These are phyloP conservation scores for Phaethon lepturus DNA, from an alignment of 2,113 vertebrate species.

Conservation along the genomic window DNA sequence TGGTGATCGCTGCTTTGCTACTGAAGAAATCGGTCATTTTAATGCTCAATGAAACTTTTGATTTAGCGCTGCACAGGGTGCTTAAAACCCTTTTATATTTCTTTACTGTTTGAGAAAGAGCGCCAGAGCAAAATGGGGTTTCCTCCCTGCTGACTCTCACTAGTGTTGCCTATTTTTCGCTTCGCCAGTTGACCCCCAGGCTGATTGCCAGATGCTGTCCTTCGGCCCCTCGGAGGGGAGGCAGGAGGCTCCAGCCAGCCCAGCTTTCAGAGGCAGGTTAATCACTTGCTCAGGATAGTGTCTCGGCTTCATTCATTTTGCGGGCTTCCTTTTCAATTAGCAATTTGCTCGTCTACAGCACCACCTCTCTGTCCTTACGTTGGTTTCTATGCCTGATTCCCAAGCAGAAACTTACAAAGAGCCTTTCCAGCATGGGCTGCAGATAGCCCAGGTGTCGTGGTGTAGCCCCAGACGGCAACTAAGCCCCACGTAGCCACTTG, in stretches of 20 bases:
- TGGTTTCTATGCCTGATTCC: neutral
- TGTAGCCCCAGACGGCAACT: no score
- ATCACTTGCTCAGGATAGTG: neutral
- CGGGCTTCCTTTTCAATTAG: neutral
- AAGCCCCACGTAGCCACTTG: no score
- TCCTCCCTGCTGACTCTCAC: neutral
- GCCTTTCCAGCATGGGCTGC: neutral
- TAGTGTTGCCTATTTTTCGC: neutral
- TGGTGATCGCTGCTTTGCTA: neutral
- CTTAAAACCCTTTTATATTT: neutral
- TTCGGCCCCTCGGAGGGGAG: neutral
- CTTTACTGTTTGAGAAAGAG: neutral
- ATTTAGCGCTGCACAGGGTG: fast-evolving
- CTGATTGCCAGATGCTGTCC: neutral
- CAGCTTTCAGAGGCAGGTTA: neutral
- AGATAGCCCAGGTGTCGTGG: neutral
- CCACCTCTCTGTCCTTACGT: neutral
- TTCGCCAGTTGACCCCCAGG: neutral
- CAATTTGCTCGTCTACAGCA: neutral
- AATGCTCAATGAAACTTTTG: neutral
- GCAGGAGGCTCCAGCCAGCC: neutral
- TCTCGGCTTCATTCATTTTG: neutral
- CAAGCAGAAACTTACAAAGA: neutral
- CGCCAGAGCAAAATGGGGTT: neutral
- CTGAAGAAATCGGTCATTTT: neutral